Conservation (phyloP, 2,113 vertebrate genomes). For the Regulus satrapa region DNA sequence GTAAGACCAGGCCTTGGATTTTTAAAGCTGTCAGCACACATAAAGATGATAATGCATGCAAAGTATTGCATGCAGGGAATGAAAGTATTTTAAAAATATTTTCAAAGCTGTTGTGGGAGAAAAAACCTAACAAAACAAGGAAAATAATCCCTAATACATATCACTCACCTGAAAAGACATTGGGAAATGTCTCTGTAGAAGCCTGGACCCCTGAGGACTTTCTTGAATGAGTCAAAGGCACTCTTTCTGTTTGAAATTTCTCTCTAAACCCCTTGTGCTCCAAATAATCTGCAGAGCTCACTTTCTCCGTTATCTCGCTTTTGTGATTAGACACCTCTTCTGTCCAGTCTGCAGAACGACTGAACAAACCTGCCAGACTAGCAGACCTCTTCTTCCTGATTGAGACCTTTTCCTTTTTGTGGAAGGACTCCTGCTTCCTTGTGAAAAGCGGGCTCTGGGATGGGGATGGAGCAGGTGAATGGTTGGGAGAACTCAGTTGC, state of each 20-base stretch:
- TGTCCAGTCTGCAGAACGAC: constrained; percentile 93
- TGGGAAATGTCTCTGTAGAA: constrained; percentile 82
- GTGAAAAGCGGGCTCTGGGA: constrained; percentile 83
- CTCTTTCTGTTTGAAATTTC: constrained; percentile 63
- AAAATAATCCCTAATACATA: not conserved
- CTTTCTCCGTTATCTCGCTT: constrained; percentile 4
- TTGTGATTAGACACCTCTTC: constrained; percentile 72
- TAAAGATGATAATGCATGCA: not conserved
- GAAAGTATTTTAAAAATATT: not conserved
- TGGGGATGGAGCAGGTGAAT: constrained; percentile 83
- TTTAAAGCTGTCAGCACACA: not conserved
- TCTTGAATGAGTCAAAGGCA: constrained; percentile 69
- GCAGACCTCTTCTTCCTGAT: constrained; percentile 74
- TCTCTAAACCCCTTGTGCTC: constrained; percentile 64
- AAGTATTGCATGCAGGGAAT: not conserved
- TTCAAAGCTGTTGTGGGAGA: not conserved
- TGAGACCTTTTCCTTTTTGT: constrained; percentile 54
- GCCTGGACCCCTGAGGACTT: constrained; percentile 77
- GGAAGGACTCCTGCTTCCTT: constrained; percentile 69
- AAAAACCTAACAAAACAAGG: too few relatives aligned
- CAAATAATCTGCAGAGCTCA: constrained; percentile 75
- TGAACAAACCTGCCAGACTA: constrained; percentile 76
- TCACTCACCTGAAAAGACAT: constrained; percentile 89
- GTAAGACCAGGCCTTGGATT: not conserved
- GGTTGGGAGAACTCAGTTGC: constrained; percentile 89